Percentiles rank a stretch among this genome's conserved stretches.
Conservation (phyloP, 2,888 invertebrate species). For the Zhengitettix transpicula region DNA sequence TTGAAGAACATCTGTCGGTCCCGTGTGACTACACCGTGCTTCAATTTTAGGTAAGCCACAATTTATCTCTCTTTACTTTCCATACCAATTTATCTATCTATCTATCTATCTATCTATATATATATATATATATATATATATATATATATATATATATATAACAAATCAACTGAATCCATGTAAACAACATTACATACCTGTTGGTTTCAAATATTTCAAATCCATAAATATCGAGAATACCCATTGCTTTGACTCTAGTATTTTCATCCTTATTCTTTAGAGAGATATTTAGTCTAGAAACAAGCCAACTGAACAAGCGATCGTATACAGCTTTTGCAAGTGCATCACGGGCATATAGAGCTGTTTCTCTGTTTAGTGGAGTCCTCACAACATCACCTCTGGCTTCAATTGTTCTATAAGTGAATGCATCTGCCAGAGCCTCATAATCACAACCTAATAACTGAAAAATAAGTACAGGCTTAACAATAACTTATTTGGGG, state of each 20-base stretch:
- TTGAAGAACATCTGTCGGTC: too few relatives aligned
- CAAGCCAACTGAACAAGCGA: conserved; percentile 80
- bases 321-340: conserved; percentile 84
- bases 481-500: neutral
- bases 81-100: too few relatives aligned
- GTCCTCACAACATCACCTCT: conserved; percentile 59
- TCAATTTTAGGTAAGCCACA: too few relatives aligned
- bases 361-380: conserved; percentile 63
- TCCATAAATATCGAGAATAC: conserved; percentile 85
- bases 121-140: too few relatives aligned
- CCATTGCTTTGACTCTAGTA: conserved; percentile 54
- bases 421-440: conserved; percentile 53
- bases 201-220: conserved; percentile 87
- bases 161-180: too few relatives aligned
- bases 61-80: too few relatives aligned
- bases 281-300: conserved; percentile 59
- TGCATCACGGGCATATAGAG: conserved; percentile 76
- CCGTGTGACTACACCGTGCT: too few relatives aligned
- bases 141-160: too few relatives aligned
- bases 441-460: conserved; percentile 53
- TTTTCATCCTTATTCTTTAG: conserved; percentile 38
- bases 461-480: conserved; percentile 26
- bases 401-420: conserved; percentile 74
- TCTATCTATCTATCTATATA: too few relatives aligned
- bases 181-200: conserved; percentile 33